Evolutionary conservation across 2,797 vertebrate genomes (phyloP).

Genomic region (Propithecus perrieri): DNA sequence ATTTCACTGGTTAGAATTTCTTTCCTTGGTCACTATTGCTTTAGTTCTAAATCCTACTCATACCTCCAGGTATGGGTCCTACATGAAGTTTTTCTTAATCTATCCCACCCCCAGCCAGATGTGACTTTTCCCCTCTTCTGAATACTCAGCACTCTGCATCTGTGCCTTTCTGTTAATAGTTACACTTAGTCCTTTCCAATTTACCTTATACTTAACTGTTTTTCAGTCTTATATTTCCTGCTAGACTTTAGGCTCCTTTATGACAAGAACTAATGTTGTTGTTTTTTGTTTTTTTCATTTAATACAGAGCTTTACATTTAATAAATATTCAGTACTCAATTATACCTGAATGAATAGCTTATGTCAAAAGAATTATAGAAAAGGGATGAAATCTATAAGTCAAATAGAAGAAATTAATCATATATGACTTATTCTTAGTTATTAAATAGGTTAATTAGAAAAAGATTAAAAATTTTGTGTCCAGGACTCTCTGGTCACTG

Average conservation of each 20-base stretch:
- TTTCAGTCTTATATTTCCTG: neutral
- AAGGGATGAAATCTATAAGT: conserved; percentile 12
- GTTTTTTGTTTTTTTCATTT: neutral
- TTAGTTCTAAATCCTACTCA: neutral
- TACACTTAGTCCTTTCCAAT: neutral
- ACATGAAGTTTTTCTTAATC: neutral
- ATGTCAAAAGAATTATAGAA: neutral
- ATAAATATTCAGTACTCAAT: neutral
- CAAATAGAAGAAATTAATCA: conserved; percentile 42
- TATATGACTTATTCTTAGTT: neutral
- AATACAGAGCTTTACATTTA: conserved; percentile 49
- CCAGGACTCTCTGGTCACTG: neutral
- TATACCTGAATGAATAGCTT: conserved; percentile 17
- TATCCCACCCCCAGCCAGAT: neutral
- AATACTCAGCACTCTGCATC: neutral
- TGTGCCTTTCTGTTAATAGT: neutral
- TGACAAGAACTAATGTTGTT: neutral
- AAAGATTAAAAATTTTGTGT: conserved; percentile 33
- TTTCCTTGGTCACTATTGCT: neutral
- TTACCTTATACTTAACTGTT: neutral
- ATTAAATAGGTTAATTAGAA: neutral
- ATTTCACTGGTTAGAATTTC: conserved; percentile 7
- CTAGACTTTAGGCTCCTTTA: neutral
- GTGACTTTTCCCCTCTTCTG: neutral
- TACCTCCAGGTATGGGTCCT: neutral